Evolutionary conservation across 2,113 vertebrate genomes (phyloP).

Genomic region (Gasterosteus nipponicus): DNA sequence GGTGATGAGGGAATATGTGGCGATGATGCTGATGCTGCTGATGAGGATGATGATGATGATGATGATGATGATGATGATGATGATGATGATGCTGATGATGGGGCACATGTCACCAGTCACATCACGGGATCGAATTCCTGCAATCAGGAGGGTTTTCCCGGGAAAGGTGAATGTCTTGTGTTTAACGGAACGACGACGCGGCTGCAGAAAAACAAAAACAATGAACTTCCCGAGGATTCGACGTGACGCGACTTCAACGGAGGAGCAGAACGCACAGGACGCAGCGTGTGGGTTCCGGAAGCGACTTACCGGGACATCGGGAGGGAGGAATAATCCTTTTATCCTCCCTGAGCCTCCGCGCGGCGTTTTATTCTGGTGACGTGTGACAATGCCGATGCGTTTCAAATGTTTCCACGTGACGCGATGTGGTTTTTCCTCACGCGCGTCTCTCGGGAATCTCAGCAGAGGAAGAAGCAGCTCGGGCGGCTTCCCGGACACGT

Average conservation of each 20-base stretch:
- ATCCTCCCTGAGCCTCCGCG: constrained; percentile 4
- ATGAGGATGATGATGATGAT: too few species aligned
- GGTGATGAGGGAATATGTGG: too few species aligned
- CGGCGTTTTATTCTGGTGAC: constrained; percentile 1
- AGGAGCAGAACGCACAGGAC: not conserved
- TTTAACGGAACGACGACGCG: not conserved
- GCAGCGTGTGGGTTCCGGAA: not conserved
- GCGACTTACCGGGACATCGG: constrained; percentile 12
- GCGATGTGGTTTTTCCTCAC: constrained; percentile 31
- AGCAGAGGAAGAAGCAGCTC: too few species aligned
- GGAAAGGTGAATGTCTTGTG: too few species aligned
- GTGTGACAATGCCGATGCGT: constrained; percentile 21
- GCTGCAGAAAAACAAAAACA: not conserved
- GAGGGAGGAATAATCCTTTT: constrained; percentile 33
- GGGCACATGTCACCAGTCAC: too few species aligned
- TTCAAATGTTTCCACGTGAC: constrained; percentile 30
- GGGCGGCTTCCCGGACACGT: too few species aligned
- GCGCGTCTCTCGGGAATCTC: not conserved
- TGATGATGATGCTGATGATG: too few species aligned
- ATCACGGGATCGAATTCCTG: too few species aligned
- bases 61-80: too few species aligned
- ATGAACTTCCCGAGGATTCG: too few species aligned
- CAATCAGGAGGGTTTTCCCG: too few species aligned
- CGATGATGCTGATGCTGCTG: too few species aligned
- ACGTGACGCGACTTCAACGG: not conserved